Evolutionary conservation across 2,113 vertebrate genomes (phyloP), one percentile per base, ranked within the genome.

Genomic region (Psittacula cyanocephala): DNA sequence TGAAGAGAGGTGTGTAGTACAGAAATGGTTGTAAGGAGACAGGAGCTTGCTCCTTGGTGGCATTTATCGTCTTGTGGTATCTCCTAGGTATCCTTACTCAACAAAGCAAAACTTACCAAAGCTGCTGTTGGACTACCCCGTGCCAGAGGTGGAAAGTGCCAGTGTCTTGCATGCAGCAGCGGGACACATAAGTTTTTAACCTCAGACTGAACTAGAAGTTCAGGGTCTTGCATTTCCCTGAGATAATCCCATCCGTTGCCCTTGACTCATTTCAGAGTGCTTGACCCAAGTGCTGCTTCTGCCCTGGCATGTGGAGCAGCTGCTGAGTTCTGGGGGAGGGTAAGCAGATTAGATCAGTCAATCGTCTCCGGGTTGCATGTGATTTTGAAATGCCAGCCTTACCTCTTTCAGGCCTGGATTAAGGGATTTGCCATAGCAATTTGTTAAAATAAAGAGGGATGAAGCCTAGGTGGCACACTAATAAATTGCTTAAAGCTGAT

Each of bases 361-460:
- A 81, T 96, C 93, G 92, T 94, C 79, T 98, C 97, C 97, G 95
- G 83, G 78, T 52, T 88, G 81, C 96, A 95, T 83, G 91, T 97
- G 97, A 97, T 97, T 94, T 94, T 96, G 70, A 96, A 96, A 95
- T 88, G 83, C 95, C 93, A 91, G 91, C 93, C 94, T 96, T 96
- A 88, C 88, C 96, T 91, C 92, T 97, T 89, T 95, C 95, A 81
- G 97, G 96, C 94, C 75, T 46, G 92, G 97, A 98, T 97, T 97
- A 97, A 98, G 83, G 96, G 97, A 98, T 98, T 98, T 97, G 92
- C 95, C 88, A 33, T 97, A 97, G 97, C 97, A 98, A 97, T 97
- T 98, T 97, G 93, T 97, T 97, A 92, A 96, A 97, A 97, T 98
- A 97, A 97, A 97, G 95, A 87, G 96, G 88, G 84, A 96, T 96